Base-by-base conservation (phyloP, 2,888 invertebrate genomes). In the Globia sparganii region DNA sequence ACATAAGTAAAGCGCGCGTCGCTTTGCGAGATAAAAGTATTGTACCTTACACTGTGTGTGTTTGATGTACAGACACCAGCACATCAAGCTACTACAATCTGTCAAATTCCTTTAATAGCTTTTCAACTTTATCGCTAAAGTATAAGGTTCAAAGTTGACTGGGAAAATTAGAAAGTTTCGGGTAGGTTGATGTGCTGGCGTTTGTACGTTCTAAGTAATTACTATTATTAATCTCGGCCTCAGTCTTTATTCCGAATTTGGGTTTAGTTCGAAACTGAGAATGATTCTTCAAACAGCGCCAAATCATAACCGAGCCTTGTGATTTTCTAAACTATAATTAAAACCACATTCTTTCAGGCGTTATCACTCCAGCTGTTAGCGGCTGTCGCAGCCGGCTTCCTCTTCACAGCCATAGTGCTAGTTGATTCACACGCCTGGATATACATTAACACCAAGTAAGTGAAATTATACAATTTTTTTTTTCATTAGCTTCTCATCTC, bases 381-480 rank as follows among this genome's bases (percentile, higher is more conserved):
- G 49, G 98, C 99, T 80, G 97, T 98, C 59, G 97, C 98, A 59
- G 98, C 99, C 53, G 99, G 99, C 21, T 97, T 99, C 85, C 97
- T 99, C 88, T 98, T 99, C 94, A 99, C 99, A 0, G 97, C 99
- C 49, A 98, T 99, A 88, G 99, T 99, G 71, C 98, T 99, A 97
- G 98, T 99, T 73, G 99, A 99, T 93, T 99, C 99, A 8, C 99
- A 99, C 91, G 99, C 99, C 15, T 99, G 99, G 99, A 99, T 99
- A 93, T 99, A 99, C 92, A 99, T 99, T 87, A 98, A 99, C 91
- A 99, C 98, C 95, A 98, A 98, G 99, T 98, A 96, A 97, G 93
- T 86, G 28, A 21, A 0, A 11, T 15, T 40, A 21, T 9, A 11
- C 2, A 8, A 69, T 61, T 21, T 25, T 15, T 18, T 4, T 62